Percentiles rank a stretch among this genome's conserved stretches.
phyloP scores from a whole-genome alignment of 92 coral and sea anemone genomes.

The Epizoanthus rinbou region DNA sequence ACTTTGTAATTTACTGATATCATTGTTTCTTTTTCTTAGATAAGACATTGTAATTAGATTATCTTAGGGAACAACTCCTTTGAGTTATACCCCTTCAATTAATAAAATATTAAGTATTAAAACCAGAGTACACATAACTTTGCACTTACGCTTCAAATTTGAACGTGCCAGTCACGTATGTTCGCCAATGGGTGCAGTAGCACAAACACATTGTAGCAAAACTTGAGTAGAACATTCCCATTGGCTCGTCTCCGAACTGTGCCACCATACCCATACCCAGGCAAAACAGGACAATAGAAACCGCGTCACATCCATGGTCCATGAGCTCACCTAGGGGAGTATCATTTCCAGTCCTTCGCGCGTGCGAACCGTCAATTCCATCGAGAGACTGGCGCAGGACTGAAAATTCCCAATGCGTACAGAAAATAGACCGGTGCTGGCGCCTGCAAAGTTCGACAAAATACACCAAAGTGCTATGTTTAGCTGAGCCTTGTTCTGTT shows the following conservation, averaged over 20 bases:
- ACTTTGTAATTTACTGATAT: no score
- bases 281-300: not conserved
- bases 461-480: not conserved
- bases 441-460: not conserved
- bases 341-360: constrained; percentile 15
- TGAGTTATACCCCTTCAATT: no score
- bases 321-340: constrained; percentile 2
- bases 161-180: not conserved
- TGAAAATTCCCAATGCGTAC: constrained; percentile 17
- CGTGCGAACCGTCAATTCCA: constrained; percentile 7
- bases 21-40: no score
- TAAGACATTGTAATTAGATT: no score
- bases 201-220: not conserved
- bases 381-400: constrained; percentile 12
- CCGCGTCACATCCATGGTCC: constrained; percentile 11
- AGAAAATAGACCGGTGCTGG: not conserved
- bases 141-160: not conserved
- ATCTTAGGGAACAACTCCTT: no score
- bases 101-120: no score
- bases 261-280: not conserved
- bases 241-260: not conserved
- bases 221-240: not conserved
- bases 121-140: not conserved
- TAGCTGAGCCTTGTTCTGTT: no score
- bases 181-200: not conserved